phyloP scores from a whole-genome alignment of 2,888 invertebrate genomes.

The Cheiracanthium punctorium region DNA sequence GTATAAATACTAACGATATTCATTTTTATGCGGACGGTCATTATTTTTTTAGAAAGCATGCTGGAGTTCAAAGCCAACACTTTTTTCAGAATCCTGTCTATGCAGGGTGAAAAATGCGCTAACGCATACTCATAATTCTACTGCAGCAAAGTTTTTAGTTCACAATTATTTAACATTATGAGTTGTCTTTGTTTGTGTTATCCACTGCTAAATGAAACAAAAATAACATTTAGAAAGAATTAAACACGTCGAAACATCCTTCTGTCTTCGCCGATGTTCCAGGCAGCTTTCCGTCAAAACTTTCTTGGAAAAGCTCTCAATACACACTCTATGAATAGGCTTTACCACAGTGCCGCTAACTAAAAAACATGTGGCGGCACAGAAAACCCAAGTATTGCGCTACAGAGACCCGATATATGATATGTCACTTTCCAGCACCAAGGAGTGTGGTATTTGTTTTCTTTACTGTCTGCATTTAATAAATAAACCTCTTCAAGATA shows the following conservation, averaged over 20 bases:
- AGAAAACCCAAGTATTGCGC: neutral
- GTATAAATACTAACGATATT: too few species aligned
- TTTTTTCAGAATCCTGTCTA: too few species aligned
- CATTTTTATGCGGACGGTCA: too few species aligned
- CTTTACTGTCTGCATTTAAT: conserved; percentile 17
- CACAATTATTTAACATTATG: neutral
- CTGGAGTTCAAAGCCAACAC: too few species aligned
- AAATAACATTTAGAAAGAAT: neutral
- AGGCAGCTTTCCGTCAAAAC: neutral
- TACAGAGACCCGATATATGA: conserved; percentile 3
- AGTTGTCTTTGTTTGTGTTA: neutral
- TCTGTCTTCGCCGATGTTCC: neutral
- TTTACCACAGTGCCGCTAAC: neutral
- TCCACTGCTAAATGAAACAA: neutral
- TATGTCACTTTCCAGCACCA: conserved; percentile 12
- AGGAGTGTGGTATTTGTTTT: neutral
- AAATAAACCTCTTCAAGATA: neutral
- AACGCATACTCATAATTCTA: too few species aligned
- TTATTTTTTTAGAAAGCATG: too few species aligned
- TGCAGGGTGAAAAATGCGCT: too few species aligned
- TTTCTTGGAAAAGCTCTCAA: conserved; percentile 1
- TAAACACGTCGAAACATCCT: neutral
- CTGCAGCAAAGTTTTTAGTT: too few species aligned
- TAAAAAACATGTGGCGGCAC: conserved; percentile 15
- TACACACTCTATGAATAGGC: neutral